Conservation (phyloP, 2,797 vertebrate genomes). For the Tolypeutes matacus region DNA sequence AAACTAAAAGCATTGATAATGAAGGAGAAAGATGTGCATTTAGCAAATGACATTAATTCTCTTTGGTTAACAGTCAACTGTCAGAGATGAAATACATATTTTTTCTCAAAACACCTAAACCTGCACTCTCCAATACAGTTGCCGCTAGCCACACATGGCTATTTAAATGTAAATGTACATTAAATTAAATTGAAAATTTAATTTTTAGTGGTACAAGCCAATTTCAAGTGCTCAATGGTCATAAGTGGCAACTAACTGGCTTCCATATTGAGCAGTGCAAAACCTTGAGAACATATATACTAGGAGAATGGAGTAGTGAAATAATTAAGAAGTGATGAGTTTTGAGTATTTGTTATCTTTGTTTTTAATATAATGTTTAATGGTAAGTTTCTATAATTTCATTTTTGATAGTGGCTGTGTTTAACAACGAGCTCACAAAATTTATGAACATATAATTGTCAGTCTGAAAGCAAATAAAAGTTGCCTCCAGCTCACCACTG, state of each 20-base stretch:
- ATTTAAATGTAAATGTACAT: neutral
- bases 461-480: neutral
- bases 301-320: neutral
- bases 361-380: neutral
- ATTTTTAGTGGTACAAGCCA: neutral
- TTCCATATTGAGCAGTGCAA: neutral
- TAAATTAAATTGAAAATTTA: neutral
- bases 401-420: neutral
- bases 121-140: neutral
- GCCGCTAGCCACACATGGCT: neutral
- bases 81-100: neutral
- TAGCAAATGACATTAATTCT: neutral
- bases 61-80: neutral
- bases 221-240: neutral
- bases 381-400: neutral
- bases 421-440: constrained; percentile 14
- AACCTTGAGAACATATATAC: neutral
- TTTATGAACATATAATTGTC: neutral
- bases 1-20: neutral
- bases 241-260: neutral
- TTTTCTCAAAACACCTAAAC: neutral
- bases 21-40: constrained; percentile 20
- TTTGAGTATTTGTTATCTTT: neutral
- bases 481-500: rapidly evolving
- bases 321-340: neutral